These are phyloP conservation scores for Sphyrna mokarran DNA, from an alignment of 2,113 vertebrate species.

Conservation along the genomic window DNA sequence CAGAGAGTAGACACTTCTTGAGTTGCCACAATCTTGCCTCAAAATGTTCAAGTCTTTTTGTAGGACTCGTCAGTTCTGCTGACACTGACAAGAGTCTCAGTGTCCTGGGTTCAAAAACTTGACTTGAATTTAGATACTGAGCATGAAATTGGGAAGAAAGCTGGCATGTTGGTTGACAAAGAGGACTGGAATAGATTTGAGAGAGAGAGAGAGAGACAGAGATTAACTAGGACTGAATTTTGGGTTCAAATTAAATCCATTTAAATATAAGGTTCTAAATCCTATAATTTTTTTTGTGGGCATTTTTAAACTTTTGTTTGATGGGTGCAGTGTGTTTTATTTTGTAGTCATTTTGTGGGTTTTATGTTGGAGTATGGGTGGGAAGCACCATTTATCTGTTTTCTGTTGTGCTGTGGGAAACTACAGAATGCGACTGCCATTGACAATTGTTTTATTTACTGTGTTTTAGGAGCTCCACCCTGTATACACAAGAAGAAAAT, in stretches of 20 bases:
- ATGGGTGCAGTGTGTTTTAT: not conserved
- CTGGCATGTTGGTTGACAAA: not conserved
- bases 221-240: not conserved
- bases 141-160: not conserved
- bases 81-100: not conserved
- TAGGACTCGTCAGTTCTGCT: not conserved
- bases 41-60: not conserved
- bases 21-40: not conserved
- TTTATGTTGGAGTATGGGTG: not conserved
- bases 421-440: not conserved
- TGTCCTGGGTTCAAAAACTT: not conserved
- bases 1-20: not conserved
- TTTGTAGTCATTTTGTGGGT: not conserved
- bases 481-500: not conserved
- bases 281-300: not conserved
- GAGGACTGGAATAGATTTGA: not conserved
- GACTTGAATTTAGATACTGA: not conserved
- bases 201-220: not conserved
- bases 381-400: not conserved
- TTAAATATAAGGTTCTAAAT: constrained; percentile 18
- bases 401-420: not conserved
- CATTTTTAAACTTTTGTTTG: not conserved
- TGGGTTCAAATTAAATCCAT: not conserved
- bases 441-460: not conserved
- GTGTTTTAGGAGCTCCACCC: not conserved